Evolutionary conservation across 2,888 invertebrate genomes (phyloP), one percentile per base, ranked within the genome.

Genomic region (Pomacea canaliculata): DNA sequence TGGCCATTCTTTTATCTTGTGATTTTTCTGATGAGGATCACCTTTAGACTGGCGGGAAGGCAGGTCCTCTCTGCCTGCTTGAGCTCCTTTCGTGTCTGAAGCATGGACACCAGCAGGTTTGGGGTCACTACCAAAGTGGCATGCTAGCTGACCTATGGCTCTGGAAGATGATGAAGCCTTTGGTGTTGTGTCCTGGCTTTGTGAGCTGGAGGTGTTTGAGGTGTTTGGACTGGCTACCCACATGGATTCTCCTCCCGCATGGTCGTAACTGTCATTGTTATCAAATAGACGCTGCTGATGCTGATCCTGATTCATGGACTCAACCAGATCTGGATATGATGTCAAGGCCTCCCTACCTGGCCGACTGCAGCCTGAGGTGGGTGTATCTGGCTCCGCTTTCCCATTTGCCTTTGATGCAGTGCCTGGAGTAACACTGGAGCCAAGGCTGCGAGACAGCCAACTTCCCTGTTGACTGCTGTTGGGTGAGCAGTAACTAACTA

Each of bases 181-280:
- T n/a, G 62, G 62, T 51, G 16, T 23, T 16, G 73, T 46, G 8
- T 73, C 68, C 48, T 16, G 16, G 62, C 69, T 23, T 46, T 60
- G 74, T 23, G 74, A 68, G 63, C 69, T 74, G 51, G 74, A 69
- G 27, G 23, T 73, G 59, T 27, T 73, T 51, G 73, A 70, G 16
- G 27, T 23, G 69, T 74, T 63, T 7, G 74, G 74, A 60, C 74
- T 74, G 48, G 48, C 49, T 5, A 59, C 73, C 74, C 74, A 74
- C 74, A 74, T 69, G 74, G 74, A 74, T 48, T 74, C 74, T 1
- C 74, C 74, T 18, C 74, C 74, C 12, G 63, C n/a, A 23, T 63
- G 63, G 23, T 63, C 48, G 13, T 65, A 71, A 48, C 49, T 23
- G 12, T 59, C 73, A 56, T 51, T 66, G 48, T 56, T 65, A 63